These are phyloP conservation scores for Apistogramma diplotaenia DNA, from an alignment of 2,113 vertebrate genomes.

Conservation along the genomic window DNA sequence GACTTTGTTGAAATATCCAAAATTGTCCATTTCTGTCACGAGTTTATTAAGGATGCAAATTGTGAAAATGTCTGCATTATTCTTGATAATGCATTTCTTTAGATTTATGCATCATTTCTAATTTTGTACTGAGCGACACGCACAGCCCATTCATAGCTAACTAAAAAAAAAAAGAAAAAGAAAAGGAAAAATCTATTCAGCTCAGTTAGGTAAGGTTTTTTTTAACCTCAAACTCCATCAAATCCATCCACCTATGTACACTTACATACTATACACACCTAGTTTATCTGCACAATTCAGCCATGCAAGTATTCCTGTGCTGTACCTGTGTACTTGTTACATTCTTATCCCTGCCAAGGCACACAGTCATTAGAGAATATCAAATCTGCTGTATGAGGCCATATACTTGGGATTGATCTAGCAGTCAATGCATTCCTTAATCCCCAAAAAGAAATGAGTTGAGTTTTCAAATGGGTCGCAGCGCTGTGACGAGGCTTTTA, in stretches of 20 bases:
- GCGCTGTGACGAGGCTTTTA: conserved; percentile 11
- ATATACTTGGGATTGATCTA: conserved; percentile 54
- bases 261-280: conserved; percentile 63
- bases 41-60: conserved; percentile 6
- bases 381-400: conserved; percentile 52
- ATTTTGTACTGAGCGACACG: conserved; percentile 14
- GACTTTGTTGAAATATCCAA: conserved; percentile 30
- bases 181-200: conserved; percentile 23
- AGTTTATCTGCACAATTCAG: conserved; percentile 49
- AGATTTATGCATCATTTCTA: not conserved
- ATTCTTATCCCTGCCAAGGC: conserved; percentile 62
- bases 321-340: conserved; percentile 62
- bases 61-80: conserved; percentile 29
- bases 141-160: conserved; percentile 39
- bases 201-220: conserved; percentile 38
- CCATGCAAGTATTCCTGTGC: conserved; percentile 43
- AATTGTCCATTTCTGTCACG: conserved; percentile 8
- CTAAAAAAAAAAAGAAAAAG: not conserved
- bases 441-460: conserved; percentile 47
- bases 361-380: conserved; percentile 60
- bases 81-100: conserved; percentile 14
- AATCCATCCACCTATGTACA: conserved; percentile 67
- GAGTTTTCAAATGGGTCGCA: conserved; percentile 47
- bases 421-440: conserved; percentile 68
- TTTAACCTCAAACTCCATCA: conserved; percentile 38